Evolutionary conservation across 53 echinoderm and acorn worm species (phyloP).

Genomic region (Stichopus horrens): DNA sequence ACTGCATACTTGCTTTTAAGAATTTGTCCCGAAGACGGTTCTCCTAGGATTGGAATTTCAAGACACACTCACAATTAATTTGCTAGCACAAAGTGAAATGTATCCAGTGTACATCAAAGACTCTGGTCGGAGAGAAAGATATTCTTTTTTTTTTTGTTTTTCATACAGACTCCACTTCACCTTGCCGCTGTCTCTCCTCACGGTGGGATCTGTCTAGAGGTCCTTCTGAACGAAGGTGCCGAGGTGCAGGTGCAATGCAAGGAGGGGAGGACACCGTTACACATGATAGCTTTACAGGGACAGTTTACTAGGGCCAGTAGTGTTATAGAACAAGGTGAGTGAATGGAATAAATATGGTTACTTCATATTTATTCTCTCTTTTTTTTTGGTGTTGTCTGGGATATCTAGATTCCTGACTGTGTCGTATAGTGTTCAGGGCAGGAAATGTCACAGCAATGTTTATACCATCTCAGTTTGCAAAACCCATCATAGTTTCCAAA

Average conservation of each 20-base stretch:
- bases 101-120: not conserved
- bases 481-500: too few relatives aligned
- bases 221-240: conserved; percentile 82
- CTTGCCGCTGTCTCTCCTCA: conserved; percentile 94
- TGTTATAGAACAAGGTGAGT: conserved; percentile 88
- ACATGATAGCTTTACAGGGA: conserved; percentile 98
- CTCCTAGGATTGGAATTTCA: too few relatives aligned
- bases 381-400: too few relatives aligned
- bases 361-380: too few relatives aligned
- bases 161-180: conserved; percentile 77
- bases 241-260: conserved; percentile 87
- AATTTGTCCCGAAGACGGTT: too few relatives aligned
- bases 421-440: too few relatives aligned
- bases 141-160: not conserved
- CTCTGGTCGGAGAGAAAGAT: not conserved
- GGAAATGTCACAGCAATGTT: too few relatives aligned
- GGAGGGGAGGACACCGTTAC: conserved; percentile 87
- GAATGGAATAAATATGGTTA: too few relatives aligned
- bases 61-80: too few relatives aligned
- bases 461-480: too few relatives aligned
- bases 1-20: too few relatives aligned
- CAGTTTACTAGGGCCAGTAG: conserved; percentile 88
- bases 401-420: too few relatives aligned
- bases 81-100: not conserved
- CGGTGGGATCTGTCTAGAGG: conserved; percentile 92